Evolutionary conservation across 1,140 invertebrate species (phyloP), one percentile per base, ranked within the genome.

Genomic region (Diorhabda elongata): DNA sequence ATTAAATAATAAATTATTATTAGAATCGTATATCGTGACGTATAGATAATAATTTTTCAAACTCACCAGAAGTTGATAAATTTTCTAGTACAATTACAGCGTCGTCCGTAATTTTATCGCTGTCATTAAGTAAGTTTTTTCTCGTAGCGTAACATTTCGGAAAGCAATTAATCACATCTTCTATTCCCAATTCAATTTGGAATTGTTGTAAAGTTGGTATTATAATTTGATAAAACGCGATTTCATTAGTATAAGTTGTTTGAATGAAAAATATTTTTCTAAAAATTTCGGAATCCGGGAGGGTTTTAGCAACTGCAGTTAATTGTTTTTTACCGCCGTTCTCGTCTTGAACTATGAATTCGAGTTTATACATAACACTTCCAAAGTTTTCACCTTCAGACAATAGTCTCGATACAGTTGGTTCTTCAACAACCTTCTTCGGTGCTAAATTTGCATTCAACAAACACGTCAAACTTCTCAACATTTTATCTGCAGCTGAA

Each of bases 331-430:
- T 4, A 57, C 63, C 45, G 42, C 71, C 26, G 4, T 71, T 67
- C 9, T 71, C 4, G 47, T 69, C 47, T 41, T 73, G 9, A 5
- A 71, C 64, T 2, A 71, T 68, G 0, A 80, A 78, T 4, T 78
- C 64, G 0, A 88, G 79, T 4, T 78, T 78, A 1, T 85, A 72
- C 71, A 88, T 86, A 0, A 82, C 73, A 75, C 87, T 87, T 3
- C 84, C 86, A 70, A 87, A 88, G 78, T 88, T 87, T 71, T 87
- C 86, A 0, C 86, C 86, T 0, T 82, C 81, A 58, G 52, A 41
- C 42, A 56, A 58, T 2, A 66, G 42, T 41, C 57, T 66, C 2
- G 52, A 43, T 42, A 66, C 8, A 6, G 5, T 52, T 6, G 8
- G 8, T 6, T 52, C 45, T 52, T 52, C 8, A 52, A 52, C 5